Base-by-base conservation (phyloP, 92 coral and sea anemone species). In the Porites divaricata region DNA sequence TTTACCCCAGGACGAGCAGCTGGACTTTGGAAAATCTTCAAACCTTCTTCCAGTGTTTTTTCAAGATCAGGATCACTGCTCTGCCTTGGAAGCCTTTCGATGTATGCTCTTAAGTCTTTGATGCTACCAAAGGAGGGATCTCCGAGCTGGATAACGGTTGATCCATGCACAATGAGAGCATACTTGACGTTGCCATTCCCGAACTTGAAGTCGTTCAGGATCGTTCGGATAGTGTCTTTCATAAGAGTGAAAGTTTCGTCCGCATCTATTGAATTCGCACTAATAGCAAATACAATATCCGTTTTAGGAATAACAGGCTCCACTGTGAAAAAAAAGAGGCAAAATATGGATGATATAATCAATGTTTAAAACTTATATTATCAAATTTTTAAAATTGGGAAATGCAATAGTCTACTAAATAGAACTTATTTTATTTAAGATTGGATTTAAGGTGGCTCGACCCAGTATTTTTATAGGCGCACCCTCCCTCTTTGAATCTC, bases 271-370 rank as follows among this genome's bases (percentile, higher is more conserved):
- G 96, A 90, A 45, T 88, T 90, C 1, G 96, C 94, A 62, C 94
- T 93, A 10, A 93, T 13, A 20, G 96, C 96, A 64, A 93, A 85
- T 9, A 83, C 87, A 52, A 93, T 83, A 67, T 93, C 94, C 78
- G 90, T 84, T 67, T 85, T 41, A 20, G 96, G 96, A 23, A 72
- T 72, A 23, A 63, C 15, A 24, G 79, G 51, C 51, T 78, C 22
- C 62, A 21, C 86, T 82, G 70, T 21, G 72, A 25, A 82, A 16
- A 24, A 15, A 72, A 62, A 48, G 22, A 26, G 35, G 35, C 35
- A 81, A 71, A 81, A 1, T 35, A 35, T 35, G 4, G 45, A 35
- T 6, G 45, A 35, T 35, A 35, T 35, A 35, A 35, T 35, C 45
- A 35, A 6, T 35, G 45, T 35, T 35, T 35, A 35, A 35, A 35